Base-by-base conservation (phyloP, 2,888 invertebrate species). In the Tetranychus piercei region DNA sequence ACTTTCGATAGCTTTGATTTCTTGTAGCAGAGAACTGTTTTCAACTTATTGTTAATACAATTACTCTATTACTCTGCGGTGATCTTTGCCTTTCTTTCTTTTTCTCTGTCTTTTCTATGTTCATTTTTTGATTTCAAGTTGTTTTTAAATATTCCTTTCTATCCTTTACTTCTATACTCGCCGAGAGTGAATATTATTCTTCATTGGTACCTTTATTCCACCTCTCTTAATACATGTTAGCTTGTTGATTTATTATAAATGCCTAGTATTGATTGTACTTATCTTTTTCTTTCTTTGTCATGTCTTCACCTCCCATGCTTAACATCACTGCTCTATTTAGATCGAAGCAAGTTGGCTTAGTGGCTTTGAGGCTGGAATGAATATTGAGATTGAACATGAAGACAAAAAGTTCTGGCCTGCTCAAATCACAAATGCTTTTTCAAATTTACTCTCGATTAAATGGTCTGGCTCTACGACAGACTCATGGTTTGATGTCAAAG, bases 391-490 rank as follows among this genome's bases (percentile, higher is more conserved):
- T 22, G 76, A 73, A 67, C 76, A 76, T 70, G 73, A 73, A 34
- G 23, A 72, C 11, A 43, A 70, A 20, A 76, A 76, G 23, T 76
- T 75, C 55, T 76, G 76, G 76, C 34, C 75, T 23, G 76, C 76
- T 23, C 75, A 65, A 55, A 71, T 76, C 43, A 66, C 44, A 18
- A 69, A 64, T 64, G 70, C 67, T 66, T 76, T 69, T 64, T 69
- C 70, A 15, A 72, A 74, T 43, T 22, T 76, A 18, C 22, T 76
- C 23, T 73, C 72, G 4, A 44, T 76, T 9, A 74, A 73, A 23
- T 76, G 76, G 76, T 67, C 71, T 22, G 74, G 74, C 22, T 69
- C 66, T 20, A 44, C 70, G 34, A 44, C 44, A 18, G 74, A 74
- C 44, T 74, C 74, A 23, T 76, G 74, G 74, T 70, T 76, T 22